phyloP scores from a whole-genome alignment of 2,888 invertebrate genomes.

The Clanis bilineata region DNA sequence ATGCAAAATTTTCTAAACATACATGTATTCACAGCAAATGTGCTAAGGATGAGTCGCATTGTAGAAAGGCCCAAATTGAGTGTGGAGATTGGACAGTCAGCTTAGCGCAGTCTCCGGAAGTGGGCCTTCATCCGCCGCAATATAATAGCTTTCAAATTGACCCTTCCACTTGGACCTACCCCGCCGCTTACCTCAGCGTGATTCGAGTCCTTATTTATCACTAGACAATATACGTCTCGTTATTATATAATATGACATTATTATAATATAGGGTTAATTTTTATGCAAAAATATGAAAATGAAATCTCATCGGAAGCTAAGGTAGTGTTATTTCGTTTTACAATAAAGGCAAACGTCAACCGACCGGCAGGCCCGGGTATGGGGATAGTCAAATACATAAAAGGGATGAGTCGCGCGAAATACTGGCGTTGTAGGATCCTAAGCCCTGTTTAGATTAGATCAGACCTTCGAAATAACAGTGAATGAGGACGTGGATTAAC shows the following conservation, averaged over 20 bases:
- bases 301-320: constrained; percentile 67
- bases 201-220: constrained; percentile 34
- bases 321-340: constrained; percentile 75
- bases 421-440: constrained; percentile 79
- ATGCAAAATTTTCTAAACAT: neutral
- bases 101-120: constrained; percentile 80
- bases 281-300: constrained; percentile 24
- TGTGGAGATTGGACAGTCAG: constrained; percentile 71
- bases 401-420: constrained; percentile 79
- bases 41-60: constrained; percentile 57
- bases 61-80: constrained; percentile 75
- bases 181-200: constrained; percentile 50
- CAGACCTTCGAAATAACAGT: constrained; percentile 82
- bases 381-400: constrained; percentile 77
- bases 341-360: constrained; percentile 69
- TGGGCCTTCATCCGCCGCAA: constrained; percentile 77
- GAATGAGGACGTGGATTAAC: constrained; percentile 83
- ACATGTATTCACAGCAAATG: constrained; percentile 47
- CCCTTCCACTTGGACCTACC: constrained; percentile 65
- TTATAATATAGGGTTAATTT: neutral
- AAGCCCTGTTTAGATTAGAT: constrained; percentile 82
- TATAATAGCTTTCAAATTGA: constrained; percentile 81
- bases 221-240: neutral
- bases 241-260: constrained; percentile 12
- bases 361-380: constrained; percentile 58